A percentile compares a stretch with the other conserved stretches of the same genome.
phyloP scores from a whole-genome alignment of 2,888 invertebrate genomes.

The Parasteatoda lunata region DNA sequence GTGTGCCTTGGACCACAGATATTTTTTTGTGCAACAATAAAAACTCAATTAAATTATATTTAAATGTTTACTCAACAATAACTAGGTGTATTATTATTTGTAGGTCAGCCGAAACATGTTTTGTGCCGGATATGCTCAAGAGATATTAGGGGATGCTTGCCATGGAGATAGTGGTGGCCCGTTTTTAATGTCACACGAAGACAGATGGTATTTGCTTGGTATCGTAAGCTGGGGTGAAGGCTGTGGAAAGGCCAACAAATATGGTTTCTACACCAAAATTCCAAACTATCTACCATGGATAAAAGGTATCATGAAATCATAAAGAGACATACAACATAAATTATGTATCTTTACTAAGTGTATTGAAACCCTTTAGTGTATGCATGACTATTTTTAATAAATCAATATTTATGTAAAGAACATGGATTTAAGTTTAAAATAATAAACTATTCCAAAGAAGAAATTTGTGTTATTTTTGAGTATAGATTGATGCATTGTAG shows the following conservation, averaged over 20 bases:
- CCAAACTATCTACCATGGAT: constrained; percentile 71
- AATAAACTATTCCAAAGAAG: too few relatives aligned
- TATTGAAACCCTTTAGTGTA: background rate
- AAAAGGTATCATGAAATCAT: constrained; percentile 62
- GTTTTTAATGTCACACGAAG: constrained; percentile 69
- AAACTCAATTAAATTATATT: too few relatives aligned
- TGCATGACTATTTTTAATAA: background rate
- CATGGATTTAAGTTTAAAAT: too few relatives aligned
- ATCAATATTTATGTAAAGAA: too few relatives aligned
- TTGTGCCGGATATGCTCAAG: constrained; percentile 71
- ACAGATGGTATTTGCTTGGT: constrained; percentile 71
- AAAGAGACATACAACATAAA: background rate
- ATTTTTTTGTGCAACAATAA: too few relatives aligned
- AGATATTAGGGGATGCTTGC: constrained; percentile 71
- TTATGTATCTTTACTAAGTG: background rate
- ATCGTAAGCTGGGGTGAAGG: constrained; percentile 72
- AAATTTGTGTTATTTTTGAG: too few relatives aligned
- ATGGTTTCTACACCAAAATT: constrained; percentile 72
- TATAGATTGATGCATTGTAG: too few relatives aligned
- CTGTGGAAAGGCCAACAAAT: constrained; percentile 71
- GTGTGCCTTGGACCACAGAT: too few relatives aligned
- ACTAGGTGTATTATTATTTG: background rate
- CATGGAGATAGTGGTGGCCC: constrained; percentile 72
- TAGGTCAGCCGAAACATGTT: constrained; percentile 72
- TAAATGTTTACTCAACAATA: too few relatives aligned